Base-by-base conservation (phyloP, 2,888 invertebrate genomes). In the Drosophila pseudotalamancana region DNA sequence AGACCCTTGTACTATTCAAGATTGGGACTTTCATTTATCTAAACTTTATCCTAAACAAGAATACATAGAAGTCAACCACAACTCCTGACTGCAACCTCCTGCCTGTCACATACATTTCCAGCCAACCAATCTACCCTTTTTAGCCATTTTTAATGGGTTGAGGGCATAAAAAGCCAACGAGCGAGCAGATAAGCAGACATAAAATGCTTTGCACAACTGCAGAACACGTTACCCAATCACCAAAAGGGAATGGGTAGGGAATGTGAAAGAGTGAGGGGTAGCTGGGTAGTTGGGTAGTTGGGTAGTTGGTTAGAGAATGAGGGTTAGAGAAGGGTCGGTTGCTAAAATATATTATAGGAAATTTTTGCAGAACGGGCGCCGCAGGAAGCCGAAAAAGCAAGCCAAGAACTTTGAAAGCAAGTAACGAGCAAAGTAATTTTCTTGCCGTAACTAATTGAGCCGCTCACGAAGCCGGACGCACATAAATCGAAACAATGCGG, bases 371-470 rank as follows among this genome's bases (percentile, higher is more conserved):
- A 31, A 27, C 25, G 54, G 55, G 71, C 71, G 55, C 71, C 65
- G 50, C 59, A 72, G 70, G 66, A 65, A 68, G 57, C 77, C 72
- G 6, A 72, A 61, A 66, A 57, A 37, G 25, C 14, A 54, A 45
- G 57, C 46, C 73, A 63, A 74, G 63, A 74, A 72, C 57, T 72
- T 69, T 67, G 35, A 39, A n/a, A 45, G 51, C 42, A 42, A 64
- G 60, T 43, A 71, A 60, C 63, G 72, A 57, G 60, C 51, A 64
- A 79, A 86, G 72, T 80, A 73, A 80, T 80, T 78, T 83, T 71
- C 72, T 77, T 78, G 84, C 74, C 73, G 77, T 87, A 82, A 87
- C 88, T 88, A 85, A 88, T 88, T 89, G 88, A 68, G 70, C 69
- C 60, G 67, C 62, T 57, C 63, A 63, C 64, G 70, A 59, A 59